Evolutionary conservation across 2,888 invertebrate species (phyloP).

Genomic region (Mesorhabditis belari): DNA sequence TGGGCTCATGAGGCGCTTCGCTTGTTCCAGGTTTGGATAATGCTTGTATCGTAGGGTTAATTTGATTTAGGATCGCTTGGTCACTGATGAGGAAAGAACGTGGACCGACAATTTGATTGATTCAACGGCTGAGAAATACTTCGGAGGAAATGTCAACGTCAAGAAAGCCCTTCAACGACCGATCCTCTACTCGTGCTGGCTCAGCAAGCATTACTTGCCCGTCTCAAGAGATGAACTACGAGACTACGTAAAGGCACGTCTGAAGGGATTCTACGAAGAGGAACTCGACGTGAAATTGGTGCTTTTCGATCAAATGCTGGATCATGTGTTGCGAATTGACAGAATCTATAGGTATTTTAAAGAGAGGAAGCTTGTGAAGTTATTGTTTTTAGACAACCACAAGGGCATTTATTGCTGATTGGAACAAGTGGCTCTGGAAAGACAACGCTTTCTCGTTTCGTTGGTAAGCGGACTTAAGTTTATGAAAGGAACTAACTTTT

Average conservation of each 20-base stretch:
- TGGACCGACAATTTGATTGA: slow-evolving; percentile 99
- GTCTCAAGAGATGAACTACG: slow-evolving; percentile 88
- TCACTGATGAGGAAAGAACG: slow-evolving; percentile 83
- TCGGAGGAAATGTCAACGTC: slow-evolving; percentile 68
- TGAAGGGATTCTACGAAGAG: slow-evolving; percentile 97
- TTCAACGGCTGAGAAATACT: slow-evolving; percentile 70
- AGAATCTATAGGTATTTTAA: slow-evolving; percentile 82
- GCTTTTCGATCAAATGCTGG: slow-evolving; percentile 94
- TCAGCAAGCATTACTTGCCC: slow-evolving; percentile 93
- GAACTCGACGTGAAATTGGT: slow-evolving; percentile 96
- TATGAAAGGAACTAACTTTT: neutral
- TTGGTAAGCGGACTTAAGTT: slow-evolving; percentile 54
- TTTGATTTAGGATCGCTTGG: slow-evolving; percentile 62
- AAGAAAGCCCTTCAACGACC: slow-evolving; percentile 77
- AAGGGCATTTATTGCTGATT: slow-evolving; percentile 91
- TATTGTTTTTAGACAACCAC: slow-evolving; percentile 58
- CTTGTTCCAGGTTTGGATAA: slow-evolving; percentile 70
- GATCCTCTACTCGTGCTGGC: slow-evolving; percentile 96
- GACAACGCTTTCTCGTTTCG: slow-evolving; percentile 95
- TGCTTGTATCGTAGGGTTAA: slow-evolving; percentile 42
- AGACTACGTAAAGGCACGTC: slow-evolving; percentile 89
- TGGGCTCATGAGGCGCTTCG: slow-evolving; percentile 99
- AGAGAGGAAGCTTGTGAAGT: neutral
- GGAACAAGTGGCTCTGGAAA: slow-evolving; percentile 98
- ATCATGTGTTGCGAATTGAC: slow-evolving; percentile 95